Conservation (phyloP, 2,797 vertebrate species). For the Adrianichthys oophorus region DNA sequence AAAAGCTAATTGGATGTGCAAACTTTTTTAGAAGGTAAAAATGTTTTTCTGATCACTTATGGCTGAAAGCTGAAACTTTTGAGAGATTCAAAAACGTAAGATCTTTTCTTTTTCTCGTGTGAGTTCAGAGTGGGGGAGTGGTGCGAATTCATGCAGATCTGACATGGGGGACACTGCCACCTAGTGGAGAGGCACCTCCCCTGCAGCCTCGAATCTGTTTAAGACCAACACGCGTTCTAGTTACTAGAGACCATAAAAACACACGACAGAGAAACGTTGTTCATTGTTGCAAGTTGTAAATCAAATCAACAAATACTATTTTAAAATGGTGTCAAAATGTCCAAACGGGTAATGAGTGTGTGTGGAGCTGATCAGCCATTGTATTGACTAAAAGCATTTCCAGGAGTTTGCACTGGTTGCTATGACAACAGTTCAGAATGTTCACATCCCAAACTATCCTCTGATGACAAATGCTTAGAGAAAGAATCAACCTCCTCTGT, state of each 20-base stretch:
- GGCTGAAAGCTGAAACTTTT: no score
- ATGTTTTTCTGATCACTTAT: no score
- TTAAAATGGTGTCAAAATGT: no score
- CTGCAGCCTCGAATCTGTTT: slow-evolving; percentile 23
- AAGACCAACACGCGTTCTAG: not conserved
- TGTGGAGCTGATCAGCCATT: not conserved
- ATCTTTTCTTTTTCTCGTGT: no score
- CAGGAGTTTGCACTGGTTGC: slow-evolving; percentile 19
- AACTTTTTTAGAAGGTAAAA: no score
- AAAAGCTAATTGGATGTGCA: no score
- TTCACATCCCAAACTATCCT: slow-evolving; percentile 2
- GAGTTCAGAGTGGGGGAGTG: not conserved
- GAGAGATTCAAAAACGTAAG: no score
- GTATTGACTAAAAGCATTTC: slow-evolving; percentile 8
- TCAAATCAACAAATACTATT: no score
- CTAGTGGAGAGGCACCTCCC: slow-evolving; percentile 28
- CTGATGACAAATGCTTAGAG: not conserved
- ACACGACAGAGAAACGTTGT: not conserved
- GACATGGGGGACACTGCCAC: slow-evolving; percentile 38
- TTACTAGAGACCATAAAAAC: not conserved
- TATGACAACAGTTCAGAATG: slow-evolving; percentile 27
- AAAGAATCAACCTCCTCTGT: no score
- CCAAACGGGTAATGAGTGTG: not conserved
- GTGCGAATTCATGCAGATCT: not conserved
- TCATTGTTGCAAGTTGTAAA: no score